Evolutionary conservation across 1,140 invertebrate species (phyloP).

Genomic region (Bradynema listronoti): DNA sequence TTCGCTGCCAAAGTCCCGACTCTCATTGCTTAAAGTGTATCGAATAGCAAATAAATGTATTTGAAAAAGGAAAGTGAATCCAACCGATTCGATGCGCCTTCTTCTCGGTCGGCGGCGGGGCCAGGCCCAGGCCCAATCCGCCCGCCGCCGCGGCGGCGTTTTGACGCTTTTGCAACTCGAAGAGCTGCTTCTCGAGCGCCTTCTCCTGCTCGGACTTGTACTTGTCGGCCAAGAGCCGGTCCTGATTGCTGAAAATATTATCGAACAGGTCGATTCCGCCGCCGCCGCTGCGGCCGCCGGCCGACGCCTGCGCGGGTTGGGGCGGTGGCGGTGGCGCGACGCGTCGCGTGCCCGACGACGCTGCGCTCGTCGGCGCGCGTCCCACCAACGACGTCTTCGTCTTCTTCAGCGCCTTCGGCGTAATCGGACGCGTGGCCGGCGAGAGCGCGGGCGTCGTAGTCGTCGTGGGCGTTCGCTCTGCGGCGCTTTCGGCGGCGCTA

Average conservation of each 20-base stretch:
- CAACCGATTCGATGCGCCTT: no score
- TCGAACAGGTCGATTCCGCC: background rate
- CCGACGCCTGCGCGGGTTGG: background rate
- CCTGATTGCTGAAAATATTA: constrained; percentile 4
- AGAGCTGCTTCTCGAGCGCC: background rate
- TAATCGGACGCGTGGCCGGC: background rate
- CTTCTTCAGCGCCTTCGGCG: background rate
- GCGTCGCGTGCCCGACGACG: background rate
- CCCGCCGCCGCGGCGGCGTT: background rate
- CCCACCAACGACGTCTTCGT: background rate
- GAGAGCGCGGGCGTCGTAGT: background rate
- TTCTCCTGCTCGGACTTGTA: constrained; percentile 9
- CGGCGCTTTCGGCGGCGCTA: no score
- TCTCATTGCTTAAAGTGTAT: no score
- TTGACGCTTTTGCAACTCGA: constrained; percentile 5
- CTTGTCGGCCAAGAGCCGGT: background rate
- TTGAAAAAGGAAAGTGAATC: no score
- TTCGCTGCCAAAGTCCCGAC: no score
- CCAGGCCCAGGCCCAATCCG: no score
- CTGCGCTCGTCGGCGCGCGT: background rate
- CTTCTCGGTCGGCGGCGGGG: no score
- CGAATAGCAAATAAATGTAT: no score
- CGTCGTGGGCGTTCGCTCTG: no score
- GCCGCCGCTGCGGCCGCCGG: no score
- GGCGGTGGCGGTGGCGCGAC: no score